Conservation (phyloP, 2,888 invertebrate species). For the Camponotus fellah region DNA sequence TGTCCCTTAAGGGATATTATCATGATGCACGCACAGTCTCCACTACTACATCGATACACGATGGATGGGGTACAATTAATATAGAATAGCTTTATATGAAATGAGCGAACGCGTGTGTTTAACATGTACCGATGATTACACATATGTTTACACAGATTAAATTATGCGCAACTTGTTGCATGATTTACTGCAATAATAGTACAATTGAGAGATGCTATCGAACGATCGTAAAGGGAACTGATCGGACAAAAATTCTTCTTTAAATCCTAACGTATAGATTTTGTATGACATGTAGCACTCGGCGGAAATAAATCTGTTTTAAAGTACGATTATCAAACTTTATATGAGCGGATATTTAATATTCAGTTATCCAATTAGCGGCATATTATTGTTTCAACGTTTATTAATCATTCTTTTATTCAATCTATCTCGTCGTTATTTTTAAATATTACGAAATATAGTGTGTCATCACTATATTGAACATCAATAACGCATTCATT, state of each 20-base stretch:
- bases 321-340: constrained; percentile 69
- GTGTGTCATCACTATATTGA: background rate
- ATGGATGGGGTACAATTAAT: constrained; percentile 75
- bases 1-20: background rate
- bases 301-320: constrained; percentile 81
- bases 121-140: constrained; percentile 53
- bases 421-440: background rate
- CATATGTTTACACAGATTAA: constrained; percentile 67
- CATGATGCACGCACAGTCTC: constrained; percentile 54
- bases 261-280: constrained; percentile 80
- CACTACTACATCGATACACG: constrained; percentile 66
- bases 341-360: constrained; percentile 16
- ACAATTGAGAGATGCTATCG: constrained; percentile 70
- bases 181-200: constrained; percentile 77
- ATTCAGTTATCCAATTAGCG: constrained; percentile 4
- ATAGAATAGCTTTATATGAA: constrained; percentile 69
- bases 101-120: constrained; percentile 57
- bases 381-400: constrained; percentile 9
- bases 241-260: constrained; percentile 73
- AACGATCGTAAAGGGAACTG: constrained; percentile 65
- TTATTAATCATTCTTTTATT: background rate
- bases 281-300: constrained; percentile 81
- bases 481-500: background rate
- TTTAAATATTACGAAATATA: background rate
- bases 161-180: constrained; percentile 71